A percentile compares a stretch with the other conserved stretches of the same genome.
Conservation (phyloP, 2,888 invertebrate species). For the Aspidapion aeneum region DNA sequence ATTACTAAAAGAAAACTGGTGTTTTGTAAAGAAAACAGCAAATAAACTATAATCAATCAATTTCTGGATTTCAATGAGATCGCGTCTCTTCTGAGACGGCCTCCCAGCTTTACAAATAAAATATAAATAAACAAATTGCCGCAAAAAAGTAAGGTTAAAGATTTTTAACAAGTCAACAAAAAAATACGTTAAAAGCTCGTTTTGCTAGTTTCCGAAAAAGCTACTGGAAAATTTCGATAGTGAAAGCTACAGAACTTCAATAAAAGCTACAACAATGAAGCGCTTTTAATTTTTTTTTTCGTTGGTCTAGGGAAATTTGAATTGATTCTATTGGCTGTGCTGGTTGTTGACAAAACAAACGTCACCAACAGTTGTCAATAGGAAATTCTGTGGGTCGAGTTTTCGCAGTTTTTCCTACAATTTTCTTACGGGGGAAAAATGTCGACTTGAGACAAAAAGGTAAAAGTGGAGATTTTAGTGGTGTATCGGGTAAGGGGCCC, state of each 20-base stretch:
- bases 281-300: not conserved
- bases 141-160: not conserved
- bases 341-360: not conserved
- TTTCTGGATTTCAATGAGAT: too few species aligned
- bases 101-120: too few species aligned
- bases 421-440: not conserved
- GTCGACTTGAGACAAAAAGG: not conserved
- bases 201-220: too few species aligned
- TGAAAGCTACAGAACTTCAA: too few species aligned
- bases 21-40: too few species aligned
- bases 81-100: too few species aligned
- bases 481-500: not conserved
- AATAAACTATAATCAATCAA: too few species aligned
- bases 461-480: not conserved
- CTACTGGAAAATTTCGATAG: too few species aligned
- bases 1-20: not conserved
- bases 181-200: too few species aligned
- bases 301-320: not conserved
- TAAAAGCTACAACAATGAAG: too few species aligned
- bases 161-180: too few species aligned
- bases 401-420: not conserved
- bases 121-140: too few species aligned
- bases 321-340: not conserved
- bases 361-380: not conserved
- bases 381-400: not conserved